Conservation (phyloP, 2,113 vertebrate species). For the Furnarius figulus region DNA sequence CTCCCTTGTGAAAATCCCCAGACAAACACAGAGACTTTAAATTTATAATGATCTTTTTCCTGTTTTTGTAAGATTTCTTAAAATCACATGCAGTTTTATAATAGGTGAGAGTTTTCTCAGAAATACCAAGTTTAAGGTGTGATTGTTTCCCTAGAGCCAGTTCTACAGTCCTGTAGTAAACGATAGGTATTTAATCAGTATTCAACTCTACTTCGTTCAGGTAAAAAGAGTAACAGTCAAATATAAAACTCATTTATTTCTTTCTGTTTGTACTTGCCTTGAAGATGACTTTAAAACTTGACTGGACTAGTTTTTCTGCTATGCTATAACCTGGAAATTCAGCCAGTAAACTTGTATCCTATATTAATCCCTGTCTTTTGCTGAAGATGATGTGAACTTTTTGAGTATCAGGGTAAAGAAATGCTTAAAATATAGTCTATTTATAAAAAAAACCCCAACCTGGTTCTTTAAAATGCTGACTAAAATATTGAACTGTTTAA, state of each 20-base stretch:
- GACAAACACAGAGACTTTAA: not conserved
- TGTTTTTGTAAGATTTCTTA: not conserved
- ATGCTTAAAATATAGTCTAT: not conserved
- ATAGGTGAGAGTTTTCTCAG: not conserved
- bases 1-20: not conserved
- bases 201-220: not conserved
- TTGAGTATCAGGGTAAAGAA: not conserved
- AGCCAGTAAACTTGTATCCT: not conserved
- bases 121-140: not conserved
- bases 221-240: not conserved
- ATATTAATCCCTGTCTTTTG: not conserved
- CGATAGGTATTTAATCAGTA: not conserved
- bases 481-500: constrained; percentile 48
- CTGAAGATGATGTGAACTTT: not conserved
- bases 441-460: not conserved
- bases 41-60: not conserved
- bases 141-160: not conserved
- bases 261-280: not conserved
- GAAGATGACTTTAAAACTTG: not conserved
- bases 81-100: not conserved
- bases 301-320: not conserved
- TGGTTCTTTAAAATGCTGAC: constrained; percentile 14
- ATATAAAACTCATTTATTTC: not conserved
- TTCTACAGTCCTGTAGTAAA: not conserved
- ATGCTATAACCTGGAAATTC: not conserved